phyloP scores from a whole-genome alignment of 2,797 vertebrate genomes.

The Eospalax fontanierii region DNA sequence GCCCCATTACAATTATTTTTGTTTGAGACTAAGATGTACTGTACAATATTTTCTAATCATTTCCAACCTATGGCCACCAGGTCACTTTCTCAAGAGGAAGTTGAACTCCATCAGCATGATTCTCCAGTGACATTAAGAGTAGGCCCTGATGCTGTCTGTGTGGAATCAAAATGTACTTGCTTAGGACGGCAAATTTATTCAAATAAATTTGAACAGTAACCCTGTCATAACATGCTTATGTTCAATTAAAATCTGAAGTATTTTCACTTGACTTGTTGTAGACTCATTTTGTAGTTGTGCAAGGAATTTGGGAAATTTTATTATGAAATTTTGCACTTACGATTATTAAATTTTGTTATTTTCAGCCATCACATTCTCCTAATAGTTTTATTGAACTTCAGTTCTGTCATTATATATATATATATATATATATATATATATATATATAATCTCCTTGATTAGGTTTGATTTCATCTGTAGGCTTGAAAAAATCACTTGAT shows the following conservation, averaged over 20 bases:
- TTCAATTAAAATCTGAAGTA: slow-evolving; percentile 26
- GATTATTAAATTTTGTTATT: slow-evolving; percentile 29
- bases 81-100: slow-evolving; percentile 7
- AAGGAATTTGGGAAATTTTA: not conserved
- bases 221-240: not conserved
- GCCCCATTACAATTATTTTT: not conserved
- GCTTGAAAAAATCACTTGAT: slow-evolving; percentile 17
- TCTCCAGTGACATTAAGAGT: not conserved
- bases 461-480: slow-evolving; percentile 8
- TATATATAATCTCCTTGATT: slow-evolving; percentile 46
- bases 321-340: slow-evolving; percentile 31
- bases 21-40: not conserved
- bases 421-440: no score
- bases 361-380: not conserved
- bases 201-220: not conserved
- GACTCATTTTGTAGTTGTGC: slow-evolving; percentile 34
- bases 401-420: not conserved
- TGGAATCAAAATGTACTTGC: not conserved
- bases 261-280: slow-evolving; percentile 6
- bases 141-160: not conserved
- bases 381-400: slow-evolving; percentile 32
- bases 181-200: not conserved
- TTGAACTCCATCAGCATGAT: not conserved
- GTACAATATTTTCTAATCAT: not conserved
- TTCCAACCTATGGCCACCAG: not conserved